These are phyloP conservation scores for Nannobrachium achirus DNA, from an alignment of 2,113 vertebrate species.

Conservation along the genomic window DNA sequence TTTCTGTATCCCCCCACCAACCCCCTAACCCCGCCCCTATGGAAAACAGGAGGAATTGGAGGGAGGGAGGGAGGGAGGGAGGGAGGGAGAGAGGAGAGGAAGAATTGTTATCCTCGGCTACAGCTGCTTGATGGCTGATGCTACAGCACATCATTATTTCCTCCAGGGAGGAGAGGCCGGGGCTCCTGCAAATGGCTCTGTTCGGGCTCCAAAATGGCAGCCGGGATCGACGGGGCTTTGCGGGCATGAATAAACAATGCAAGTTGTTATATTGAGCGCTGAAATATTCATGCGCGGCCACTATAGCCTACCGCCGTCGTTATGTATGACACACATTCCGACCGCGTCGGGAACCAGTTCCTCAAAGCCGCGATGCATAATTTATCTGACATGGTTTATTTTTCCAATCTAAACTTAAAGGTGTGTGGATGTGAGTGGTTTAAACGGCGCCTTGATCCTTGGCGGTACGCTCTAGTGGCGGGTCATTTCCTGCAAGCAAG, in stretches of 20 bases:
- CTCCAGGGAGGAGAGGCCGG: neutral
- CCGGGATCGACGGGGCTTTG: neutral
- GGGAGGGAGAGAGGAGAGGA: neutral
- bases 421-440: too few species aligned
- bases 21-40: neutral
- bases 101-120: neutral
- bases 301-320: too few species aligned
- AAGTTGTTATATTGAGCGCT: neutral
- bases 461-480: too few species aligned
- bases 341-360: too few species aligned
- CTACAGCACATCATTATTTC: constrained; percentile 6
- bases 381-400: too few species aligned
- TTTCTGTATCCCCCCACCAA: too few species aligned
- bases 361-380: too few species aligned
- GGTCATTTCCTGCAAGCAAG: too few species aligned
- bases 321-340: too few species aligned
- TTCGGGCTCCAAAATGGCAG: constrained; percentile 13
- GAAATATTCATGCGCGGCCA: neutral
- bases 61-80: too few species aligned
- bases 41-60: neutral
- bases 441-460: too few species aligned
- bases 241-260: constrained; percentile 14
- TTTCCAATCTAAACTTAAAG: too few species aligned
- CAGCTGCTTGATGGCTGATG: constrained; percentile 15
- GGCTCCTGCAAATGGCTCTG: constrained; percentile 3